phyloP scores from a whole-genome alignment of 2,888 invertebrate species.

The Endotricha flammealis region DNA sequence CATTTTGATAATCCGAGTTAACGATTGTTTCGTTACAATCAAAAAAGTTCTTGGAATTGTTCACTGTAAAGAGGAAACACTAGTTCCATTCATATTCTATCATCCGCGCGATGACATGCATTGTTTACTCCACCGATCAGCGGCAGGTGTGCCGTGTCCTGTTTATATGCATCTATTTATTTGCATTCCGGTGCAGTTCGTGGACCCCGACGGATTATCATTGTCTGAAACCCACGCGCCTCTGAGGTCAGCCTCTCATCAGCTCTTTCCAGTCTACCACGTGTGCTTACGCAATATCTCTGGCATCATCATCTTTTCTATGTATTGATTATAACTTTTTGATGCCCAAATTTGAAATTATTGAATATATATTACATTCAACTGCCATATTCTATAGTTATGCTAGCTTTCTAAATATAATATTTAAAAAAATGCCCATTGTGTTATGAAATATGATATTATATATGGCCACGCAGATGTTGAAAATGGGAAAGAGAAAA shows the following conservation, averaged over 20 bases:
- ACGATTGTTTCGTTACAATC: too few relatives aligned
- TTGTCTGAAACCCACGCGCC: constrained; percentile 51
- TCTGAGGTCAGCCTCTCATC: constrained; percentile 54
- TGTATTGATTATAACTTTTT: constrained; percentile 32
- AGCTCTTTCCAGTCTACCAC: constrained; percentile 34
- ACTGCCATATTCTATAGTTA: constrained; percentile 1
- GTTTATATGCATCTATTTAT: constrained; percentile 69
- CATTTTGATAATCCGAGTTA: too few relatives aligned
- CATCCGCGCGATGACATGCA: constrained; percentile 52
- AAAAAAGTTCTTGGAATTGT: too few relatives aligned
- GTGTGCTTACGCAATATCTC: constrained; percentile 34
- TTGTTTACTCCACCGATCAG: constrained; percentile 66
- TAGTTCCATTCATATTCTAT: constrained; percentile 24
- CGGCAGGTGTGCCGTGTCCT: constrained; percentile 69
- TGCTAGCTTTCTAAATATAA: constrained; percentile 6
- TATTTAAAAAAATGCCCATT: background rate
- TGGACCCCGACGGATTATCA: constrained; percentile 61
- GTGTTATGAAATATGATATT: constrained; percentile 5
- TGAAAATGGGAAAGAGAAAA: constrained; percentile 7
- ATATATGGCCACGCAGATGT: constrained; percentile 5
- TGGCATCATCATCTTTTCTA: background rate
- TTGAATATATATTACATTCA: constrained; percentile 9
- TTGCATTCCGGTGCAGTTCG: constrained; percentile 73
- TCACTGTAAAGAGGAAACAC: too few relatives aligned
- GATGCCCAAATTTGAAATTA: constrained; percentile 12